Base-by-base conservation (phyloP, 2,797 vertebrate species). In the Margarornis squamiger region DNA sequence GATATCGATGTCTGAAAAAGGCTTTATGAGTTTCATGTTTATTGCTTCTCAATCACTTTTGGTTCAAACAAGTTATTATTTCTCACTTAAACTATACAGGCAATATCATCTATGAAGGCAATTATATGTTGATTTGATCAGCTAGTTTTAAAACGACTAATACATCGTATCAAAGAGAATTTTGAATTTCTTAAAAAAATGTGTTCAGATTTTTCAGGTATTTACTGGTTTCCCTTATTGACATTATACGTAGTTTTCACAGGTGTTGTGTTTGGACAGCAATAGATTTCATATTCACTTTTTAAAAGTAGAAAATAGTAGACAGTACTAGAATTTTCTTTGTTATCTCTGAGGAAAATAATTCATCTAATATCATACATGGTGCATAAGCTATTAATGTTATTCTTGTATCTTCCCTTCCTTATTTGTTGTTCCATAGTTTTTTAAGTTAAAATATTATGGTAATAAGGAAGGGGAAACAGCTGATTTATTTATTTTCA, bases 61-160 rank as follows among this genome's bases (percentile, higher is more conserved):
- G 11, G 10, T 58, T 70, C n/a, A 54, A 70, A 58, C 7, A 34
- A 38, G 12, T 45, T 57, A 16, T n/a, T 63, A 32, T 59, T 79
- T 90, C 8, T 71, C 12, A 26, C 10, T 48, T 51, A 67, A 46
- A 19, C 24, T 65, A 7, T 27, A 48, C 5, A 51, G 61, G 15
- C 6, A 48, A 8, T 59, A 24, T 46, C 2, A 8, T 32, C 14
- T 63, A 21, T 0, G 0, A 77, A 71, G 6, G 23, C 15, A 81
- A 10, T 29, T 57, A 14, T 32, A 14, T 30, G 3, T 63, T 51
- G 19, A 63, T 51, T 55, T 65, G 34, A n/a, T 76, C 5, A 19
- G 17, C 4, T n/a, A 27, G 23, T 49, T 73, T 73, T 62, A 19
- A 73, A 85, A 62, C 67, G 0, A 55, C 6, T 30, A 43, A 43